Percentiles rank a stretch among this genome's conserved stretches.
These are phyloP conservation scores for Ondatra zibethicus DNA, from an alignment of 2,113 vertebrate species.

Conservation along the genomic window DNA sequence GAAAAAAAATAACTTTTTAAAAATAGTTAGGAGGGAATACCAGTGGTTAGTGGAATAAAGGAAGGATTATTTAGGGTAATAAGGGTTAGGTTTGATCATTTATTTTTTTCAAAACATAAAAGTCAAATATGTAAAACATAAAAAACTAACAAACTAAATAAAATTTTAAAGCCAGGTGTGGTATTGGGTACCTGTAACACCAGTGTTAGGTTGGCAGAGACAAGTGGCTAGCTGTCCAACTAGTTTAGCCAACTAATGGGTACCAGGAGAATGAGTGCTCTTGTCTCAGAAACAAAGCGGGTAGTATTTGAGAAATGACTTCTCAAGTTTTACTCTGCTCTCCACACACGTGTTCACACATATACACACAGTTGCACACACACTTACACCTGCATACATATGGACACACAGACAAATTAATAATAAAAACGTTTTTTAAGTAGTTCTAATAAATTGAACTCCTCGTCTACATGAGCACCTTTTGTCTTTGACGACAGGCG, in stretches of 20 bases:
- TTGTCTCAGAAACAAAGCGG: neutral
- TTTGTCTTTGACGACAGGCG: neutral
- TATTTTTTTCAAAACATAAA: neutral
- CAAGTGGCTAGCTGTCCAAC: neutral
- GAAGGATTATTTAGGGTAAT: neutral
- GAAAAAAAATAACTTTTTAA: neutral
- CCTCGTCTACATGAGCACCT: neutral
- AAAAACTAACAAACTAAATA: neutral
- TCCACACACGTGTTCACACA: neutral
- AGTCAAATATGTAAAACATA: neutral
- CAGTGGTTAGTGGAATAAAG: too few relatives aligned
- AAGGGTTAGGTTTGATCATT: neutral
- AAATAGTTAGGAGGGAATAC: neutral
- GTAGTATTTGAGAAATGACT: neutral
- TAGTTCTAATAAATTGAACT: neutral
- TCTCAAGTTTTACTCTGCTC: neutral
- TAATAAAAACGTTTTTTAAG: too few relatives aligned
- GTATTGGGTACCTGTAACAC: neutral
- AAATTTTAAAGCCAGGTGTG: neutral
- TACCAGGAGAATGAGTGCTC: neutral
- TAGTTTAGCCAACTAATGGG: neutral
- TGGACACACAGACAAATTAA: neutral
- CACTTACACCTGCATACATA: neutral
- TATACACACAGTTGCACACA: neutral
- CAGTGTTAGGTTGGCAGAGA: neutral